Conservation (phyloP, 1,140 invertebrate genomes). For the Riptortus pedestris region DNA sequence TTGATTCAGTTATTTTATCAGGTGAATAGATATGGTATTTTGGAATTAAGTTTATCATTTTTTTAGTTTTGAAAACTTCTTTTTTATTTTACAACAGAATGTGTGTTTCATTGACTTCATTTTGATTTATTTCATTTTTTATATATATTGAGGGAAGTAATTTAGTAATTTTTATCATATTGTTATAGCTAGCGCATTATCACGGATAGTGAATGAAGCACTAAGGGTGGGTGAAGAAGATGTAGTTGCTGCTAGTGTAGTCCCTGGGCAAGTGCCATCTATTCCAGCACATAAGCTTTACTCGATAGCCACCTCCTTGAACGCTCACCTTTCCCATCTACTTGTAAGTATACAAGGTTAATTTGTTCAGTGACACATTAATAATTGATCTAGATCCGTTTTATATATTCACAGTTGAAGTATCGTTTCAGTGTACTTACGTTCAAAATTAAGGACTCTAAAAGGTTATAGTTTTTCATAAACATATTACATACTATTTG, state of each 20-base stretch:
- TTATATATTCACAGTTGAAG: too few species aligned
- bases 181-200: slow-evolving; percentile 42
- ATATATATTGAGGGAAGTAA: slow-evolving; percentile 27
- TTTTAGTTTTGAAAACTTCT: neutral
- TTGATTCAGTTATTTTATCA: too few species aligned
- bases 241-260: slow-evolving; percentile 28
- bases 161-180: too few species aligned
- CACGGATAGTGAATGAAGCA: slow-evolving; percentile 43
- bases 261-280: slow-evolving; percentile 39
- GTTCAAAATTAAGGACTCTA: too few species aligned
- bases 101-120: neutral
- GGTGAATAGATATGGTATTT: too few species aligned
- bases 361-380: too few species aligned
- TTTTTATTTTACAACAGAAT: too few species aligned
- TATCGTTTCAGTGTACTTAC: too few species aligned
- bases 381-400: too few species aligned
- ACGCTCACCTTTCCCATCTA: slow-evolving; percentile 46
- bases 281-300: slow-evolving; percentile 43
- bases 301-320: slow-evolving; percentile 43
- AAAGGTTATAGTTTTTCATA: too few species aligned
- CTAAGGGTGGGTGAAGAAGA: slow-evolving; percentile 44
- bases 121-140: slow-evolving; percentile 28
- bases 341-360: slow-evolving; percentile 42
- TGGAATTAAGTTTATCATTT: too few species aligned
- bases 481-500: too few species aligned